Conservation (phyloP, 2,888 invertebrate species). For the Lycocerus yunnanus region DNA sequence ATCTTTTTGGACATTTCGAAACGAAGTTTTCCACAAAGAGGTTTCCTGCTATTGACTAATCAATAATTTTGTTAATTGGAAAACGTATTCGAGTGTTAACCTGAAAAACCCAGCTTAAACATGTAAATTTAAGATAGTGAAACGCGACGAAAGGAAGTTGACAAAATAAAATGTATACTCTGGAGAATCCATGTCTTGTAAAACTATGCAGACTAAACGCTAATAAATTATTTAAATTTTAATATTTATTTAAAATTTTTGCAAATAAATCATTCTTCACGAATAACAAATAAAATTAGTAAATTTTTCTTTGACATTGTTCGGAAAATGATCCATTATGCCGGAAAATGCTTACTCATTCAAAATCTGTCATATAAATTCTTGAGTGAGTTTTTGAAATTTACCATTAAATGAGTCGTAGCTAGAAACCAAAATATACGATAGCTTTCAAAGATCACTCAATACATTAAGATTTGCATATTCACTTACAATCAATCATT, state of each 20-base stretch:
- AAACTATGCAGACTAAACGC: no score
- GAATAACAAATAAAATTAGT: neutral
- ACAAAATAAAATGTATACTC: no score
- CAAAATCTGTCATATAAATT: slow-evolving; percentile 13
- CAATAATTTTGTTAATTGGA: neutral
- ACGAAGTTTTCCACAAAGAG: neutral
- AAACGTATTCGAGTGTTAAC: no score
- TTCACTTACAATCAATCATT: slow-evolving; percentile 30
- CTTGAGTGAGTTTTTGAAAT: slow-evolving; percentile 7
- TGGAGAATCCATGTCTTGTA: no score
- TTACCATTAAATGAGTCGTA: neutral
- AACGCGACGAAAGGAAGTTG: neutral
- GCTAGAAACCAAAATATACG: slow-evolving; percentile 6
- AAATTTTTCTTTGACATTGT: neutral
- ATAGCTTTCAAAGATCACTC: slow-evolving; percentile 17
- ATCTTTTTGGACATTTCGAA: neutral
- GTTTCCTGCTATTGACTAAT: neutral
- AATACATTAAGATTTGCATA: slow-evolving; percentile 21
- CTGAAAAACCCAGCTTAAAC: no score
- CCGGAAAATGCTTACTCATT: slow-evolving; percentile 3
- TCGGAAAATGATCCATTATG: neutral
- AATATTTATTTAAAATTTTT: neutral
- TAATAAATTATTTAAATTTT: no score
- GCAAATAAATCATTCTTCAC: neutral
- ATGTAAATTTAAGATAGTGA: no score